phyloP scores from a whole-genome alignment of 2,888 invertebrate genomes.

The Serrognathus titanus region DNA sequence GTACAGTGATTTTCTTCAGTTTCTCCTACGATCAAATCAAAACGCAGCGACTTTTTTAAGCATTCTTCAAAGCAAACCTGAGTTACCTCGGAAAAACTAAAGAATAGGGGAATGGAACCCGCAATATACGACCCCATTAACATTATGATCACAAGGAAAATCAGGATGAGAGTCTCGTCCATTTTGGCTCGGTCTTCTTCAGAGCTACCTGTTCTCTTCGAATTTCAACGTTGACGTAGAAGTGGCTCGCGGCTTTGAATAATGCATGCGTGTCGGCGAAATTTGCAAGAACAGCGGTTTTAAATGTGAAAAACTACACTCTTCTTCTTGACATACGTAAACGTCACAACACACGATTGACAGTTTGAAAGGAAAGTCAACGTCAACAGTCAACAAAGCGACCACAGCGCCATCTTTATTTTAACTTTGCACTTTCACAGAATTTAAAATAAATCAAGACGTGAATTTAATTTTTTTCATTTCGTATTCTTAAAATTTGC shows the following conservation, averaged over 20 bases:
- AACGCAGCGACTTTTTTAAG: background rate
- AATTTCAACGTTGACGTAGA: background rate
- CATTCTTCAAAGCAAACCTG: background rate
- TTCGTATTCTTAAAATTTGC: too few relatives aligned
- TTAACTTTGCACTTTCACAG: too few relatives aligned
- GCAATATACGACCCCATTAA: slow-evolving; percentile 92
- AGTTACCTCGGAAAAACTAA: slow-evolving; percentile 89
- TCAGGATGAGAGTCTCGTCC: slow-evolving; percentile 81
- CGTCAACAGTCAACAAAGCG: too few relatives aligned
- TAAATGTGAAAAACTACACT: too few relatives aligned
- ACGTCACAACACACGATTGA: too few relatives aligned
- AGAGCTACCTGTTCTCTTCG: slow-evolving; percentile 7
- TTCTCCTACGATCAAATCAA: slow-evolving; percentile 68
- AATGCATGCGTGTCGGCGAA: slow-evolving; percentile 13
- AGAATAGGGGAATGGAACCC: slow-evolving; percentile 91
- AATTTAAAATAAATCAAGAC: too few relatives aligned
- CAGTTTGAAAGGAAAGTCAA: too few relatives aligned
- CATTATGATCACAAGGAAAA: slow-evolving; percentile 88
- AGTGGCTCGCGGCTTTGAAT: background rate
- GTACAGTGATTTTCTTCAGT: slow-evolving; percentile 86
- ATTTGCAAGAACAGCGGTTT: too few relatives aligned
- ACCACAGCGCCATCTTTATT: too few relatives aligned
- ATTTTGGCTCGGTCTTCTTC: slow-evolving; percentile 47
- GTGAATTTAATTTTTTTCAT: too few relatives aligned
- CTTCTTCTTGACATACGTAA: too few relatives aligned